phyloP scores from a whole-genome alignment of 2,113 vertebrate species.

The Martes martes region DNA sequence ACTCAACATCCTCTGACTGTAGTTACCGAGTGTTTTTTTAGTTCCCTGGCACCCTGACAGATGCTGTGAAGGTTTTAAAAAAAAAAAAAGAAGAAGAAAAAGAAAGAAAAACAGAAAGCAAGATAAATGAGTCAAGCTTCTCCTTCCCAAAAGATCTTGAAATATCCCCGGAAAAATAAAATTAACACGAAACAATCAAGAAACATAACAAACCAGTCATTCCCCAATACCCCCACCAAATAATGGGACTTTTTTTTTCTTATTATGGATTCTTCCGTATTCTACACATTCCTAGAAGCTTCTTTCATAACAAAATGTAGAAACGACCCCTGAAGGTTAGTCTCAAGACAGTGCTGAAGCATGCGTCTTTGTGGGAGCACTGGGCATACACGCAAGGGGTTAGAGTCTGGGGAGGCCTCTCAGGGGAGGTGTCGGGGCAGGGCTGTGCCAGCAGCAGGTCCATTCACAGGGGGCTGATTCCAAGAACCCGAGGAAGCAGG shows the following conservation, averaged over 20 bases:
- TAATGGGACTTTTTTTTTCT: too few relatives aligned
- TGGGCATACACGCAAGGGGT: neutral
- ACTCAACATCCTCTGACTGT: neutral
- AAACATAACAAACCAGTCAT: neutral
- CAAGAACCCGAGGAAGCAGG: fast-evolving
- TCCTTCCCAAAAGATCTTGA: neutral
- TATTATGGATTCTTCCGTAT: neutral
- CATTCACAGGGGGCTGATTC: neutral
- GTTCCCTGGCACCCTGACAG: neutral
- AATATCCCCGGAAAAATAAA: neutral
- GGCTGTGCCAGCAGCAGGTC: neutral
- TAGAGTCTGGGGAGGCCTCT: neutral
- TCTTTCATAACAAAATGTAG: neutral
- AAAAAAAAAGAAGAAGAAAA: neutral
- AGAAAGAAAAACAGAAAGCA: neutral
- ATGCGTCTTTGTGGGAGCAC: neutral
- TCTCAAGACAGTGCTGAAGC: neutral
- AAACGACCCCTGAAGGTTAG: neutral
- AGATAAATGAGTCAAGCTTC: neutral
- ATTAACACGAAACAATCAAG: neutral
- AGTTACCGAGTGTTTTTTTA: neutral
- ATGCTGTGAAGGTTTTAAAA: neutral
- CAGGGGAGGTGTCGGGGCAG: neutral
- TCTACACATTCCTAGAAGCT: neutral
- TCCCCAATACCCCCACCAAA: neutral